Conservation (phyloP, 2,888 invertebrate species). For the Amitus sp. region DNA sequence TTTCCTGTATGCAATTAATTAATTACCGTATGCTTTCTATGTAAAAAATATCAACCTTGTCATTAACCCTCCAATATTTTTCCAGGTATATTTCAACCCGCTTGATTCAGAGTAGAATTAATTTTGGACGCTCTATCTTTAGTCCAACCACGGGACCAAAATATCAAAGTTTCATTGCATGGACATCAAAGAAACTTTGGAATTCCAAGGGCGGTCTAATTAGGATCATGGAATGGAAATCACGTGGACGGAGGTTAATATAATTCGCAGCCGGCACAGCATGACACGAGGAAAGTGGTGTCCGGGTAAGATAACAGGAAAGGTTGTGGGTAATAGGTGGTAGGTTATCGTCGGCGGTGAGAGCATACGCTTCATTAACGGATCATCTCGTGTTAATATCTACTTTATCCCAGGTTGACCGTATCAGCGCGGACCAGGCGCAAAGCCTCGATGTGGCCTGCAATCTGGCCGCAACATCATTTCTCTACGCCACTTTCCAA, state of each 20-base stretch:
- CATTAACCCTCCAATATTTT: too few relatives aligned
- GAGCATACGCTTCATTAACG: conserved; percentile 67
- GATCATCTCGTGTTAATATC: conserved; percentile 67
- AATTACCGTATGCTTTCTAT: too few relatives aligned
- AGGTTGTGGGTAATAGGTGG: conserved; percentile 63
- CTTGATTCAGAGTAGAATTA: too few relatives aligned
- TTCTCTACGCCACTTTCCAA: conserved; percentile 21
- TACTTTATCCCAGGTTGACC: conserved; percentile 66
- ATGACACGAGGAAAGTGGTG: conserved; percentile 53
- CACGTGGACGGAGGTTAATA: conserved; percentile 51
- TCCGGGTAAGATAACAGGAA: conserved; percentile 64
- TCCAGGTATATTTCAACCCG: too few relatives aligned
- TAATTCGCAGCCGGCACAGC: conserved; percentile 52
- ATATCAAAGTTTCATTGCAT: too few relatives aligned
- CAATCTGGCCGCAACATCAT: conserved; percentile 58
- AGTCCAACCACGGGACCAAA: too few relatives aligned
- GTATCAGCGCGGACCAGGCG: conserved; percentile 65
- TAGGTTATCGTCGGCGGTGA: conserved; percentile 48
- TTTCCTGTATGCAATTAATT: too few relatives aligned
- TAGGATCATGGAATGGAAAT: conserved; percentile 45
- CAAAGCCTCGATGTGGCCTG: conserved; percentile 47
- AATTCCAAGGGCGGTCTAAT: conserved; percentile 37
- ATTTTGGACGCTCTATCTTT: too few relatives aligned
- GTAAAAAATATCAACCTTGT: too few relatives aligned
- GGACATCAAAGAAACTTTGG: conserved; percentile 32